Evolutionary conservation across 2,113 vertebrate genomes (phyloP).

Genomic region (Peromyscus maniculatus): DNA sequence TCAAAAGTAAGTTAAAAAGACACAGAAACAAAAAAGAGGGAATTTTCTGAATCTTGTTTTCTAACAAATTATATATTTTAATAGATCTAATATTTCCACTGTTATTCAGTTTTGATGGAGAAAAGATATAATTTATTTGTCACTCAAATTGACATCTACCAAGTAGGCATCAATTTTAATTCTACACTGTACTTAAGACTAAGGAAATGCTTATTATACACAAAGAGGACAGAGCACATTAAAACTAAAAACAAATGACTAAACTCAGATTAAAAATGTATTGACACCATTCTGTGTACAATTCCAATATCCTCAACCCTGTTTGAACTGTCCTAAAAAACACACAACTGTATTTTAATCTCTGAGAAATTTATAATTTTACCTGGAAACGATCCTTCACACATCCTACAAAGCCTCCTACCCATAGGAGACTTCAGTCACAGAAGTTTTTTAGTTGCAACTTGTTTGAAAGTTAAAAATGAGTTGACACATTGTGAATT

Average conservation of each 20-base stretch:
- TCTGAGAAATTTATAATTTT: background rate
- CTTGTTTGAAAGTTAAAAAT: background rate
- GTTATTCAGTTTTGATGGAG: background rate
- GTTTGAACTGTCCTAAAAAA: background rate
- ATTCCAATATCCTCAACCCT: background rate
- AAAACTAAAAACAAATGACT: background rate
- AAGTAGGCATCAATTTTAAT: conserved; percentile 46
- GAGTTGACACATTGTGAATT: background rate
- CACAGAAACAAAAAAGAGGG: background rate
- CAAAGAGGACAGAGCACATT: background rate
- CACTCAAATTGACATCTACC: background rate
- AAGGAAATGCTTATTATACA: conserved; percentile 45
- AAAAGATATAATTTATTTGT: conserved; percentile 44
- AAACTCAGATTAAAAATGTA: background rate
- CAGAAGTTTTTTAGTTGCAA: background rate
- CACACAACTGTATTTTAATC: background rate
- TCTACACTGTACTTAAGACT: background rate
- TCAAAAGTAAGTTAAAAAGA: background rate
- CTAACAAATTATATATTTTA: background rate
- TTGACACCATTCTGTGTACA: background rate
- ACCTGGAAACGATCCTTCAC: background rate
- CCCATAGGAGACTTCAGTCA: background rate
- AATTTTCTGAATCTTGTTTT: background rate
- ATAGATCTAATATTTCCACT: background rate
- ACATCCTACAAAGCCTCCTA: background rate